Conservation (phyloP, 2,113 vertebrate species). For the Azemiops feae region DNA sequence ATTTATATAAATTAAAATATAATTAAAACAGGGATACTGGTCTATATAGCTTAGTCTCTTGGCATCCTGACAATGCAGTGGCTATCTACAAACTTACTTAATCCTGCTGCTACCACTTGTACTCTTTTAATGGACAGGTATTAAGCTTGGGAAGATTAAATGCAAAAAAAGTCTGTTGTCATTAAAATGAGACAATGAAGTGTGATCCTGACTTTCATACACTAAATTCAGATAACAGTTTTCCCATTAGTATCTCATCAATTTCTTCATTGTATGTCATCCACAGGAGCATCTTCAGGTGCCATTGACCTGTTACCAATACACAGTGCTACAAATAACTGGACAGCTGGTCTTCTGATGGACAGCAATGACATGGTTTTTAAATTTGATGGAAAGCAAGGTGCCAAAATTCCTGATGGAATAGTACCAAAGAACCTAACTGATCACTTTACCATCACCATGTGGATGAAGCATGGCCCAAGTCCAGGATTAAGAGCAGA, state of each 20-base stretch:
- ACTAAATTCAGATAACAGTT: slow-evolving; percentile 16
- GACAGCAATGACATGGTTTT: slow-evolving; percentile 90
- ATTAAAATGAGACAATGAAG: neutral
- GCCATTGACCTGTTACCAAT: slow-evolving; percentile 92
- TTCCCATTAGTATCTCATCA: slow-evolving; percentile 27
- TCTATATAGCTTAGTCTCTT: neutral
- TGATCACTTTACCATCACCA: slow-evolving; percentile 93
- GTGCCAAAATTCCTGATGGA: slow-evolving; percentile 91
- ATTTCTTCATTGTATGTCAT: slow-evolving; percentile 2
- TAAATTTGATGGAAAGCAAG: slow-evolving; percentile 92
- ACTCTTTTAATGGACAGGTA: neutral
- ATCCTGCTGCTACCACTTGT: neutral
- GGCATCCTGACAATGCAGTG: neutral
- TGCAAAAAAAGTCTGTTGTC: neutral
- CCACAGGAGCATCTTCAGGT: slow-evolving; percentile 89
- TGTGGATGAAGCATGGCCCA: slow-evolving; percentile 97
- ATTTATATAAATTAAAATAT: neutral
- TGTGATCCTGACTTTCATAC: neutral
- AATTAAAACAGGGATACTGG: neutral
- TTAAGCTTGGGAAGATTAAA: neutral
- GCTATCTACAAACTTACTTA: neutral
- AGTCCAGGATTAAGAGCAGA: slow-evolving; percentile 91
- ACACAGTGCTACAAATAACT: slow-evolving; percentile 83
- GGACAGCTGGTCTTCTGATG: slow-evolving; percentile 86
- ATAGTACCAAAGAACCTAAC: slow-evolving; percentile 94